Evolutionary conservation across 1,140 invertebrate species (phyloP), one percentile per base, ranked within the genome.

Genomic region (Campoletis sonorensis): DNA sequence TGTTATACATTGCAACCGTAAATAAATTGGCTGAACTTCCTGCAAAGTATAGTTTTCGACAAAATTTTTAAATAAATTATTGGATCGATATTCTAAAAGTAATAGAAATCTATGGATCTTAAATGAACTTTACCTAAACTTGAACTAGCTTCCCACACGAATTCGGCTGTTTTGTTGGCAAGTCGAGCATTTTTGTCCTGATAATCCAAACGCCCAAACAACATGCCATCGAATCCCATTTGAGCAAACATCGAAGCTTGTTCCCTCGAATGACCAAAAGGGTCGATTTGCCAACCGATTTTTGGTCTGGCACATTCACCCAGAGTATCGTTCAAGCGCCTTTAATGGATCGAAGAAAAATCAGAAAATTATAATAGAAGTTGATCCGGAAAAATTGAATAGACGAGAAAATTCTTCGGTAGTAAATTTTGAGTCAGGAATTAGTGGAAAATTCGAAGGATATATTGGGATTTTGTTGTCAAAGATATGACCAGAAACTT

Each of bases 241-340:
- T 95, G 95, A 0, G 97, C 95, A 86, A 98, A 96, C 0, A 98
- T 91, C 0, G 96, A 97, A 0, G 97, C 97, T 91, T 96, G 94
- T 92, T 98, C 97, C 30, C 96, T 90, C 0, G 97, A 97, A 88
- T 99, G 98, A 0, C 97, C 97, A 87, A 98, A 98, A 0, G 97
- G 97, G 92, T 98, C 97, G 68, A 98, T 98, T 90, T 98, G 98
- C 97, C 98, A 98, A 4, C 96, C 97, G 13, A 97, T 94, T 33
- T 93, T 93, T 0, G 97, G 97, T 16, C 94, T 91, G 0, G 94
- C 97, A 88, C 97, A 98, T 16, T 94, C 91, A 0, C 97, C 97
- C 88, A 98, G 98, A 0, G 95, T 96, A 18, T 97, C 95, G 81
- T 97, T 95, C 0, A 98, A 88, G 72, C 95, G 94, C 82, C 93